Evolutionary conservation across 2,888 invertebrate species (phyloP).

Genomic region (Ommatoiulus sabulosus): DNA sequence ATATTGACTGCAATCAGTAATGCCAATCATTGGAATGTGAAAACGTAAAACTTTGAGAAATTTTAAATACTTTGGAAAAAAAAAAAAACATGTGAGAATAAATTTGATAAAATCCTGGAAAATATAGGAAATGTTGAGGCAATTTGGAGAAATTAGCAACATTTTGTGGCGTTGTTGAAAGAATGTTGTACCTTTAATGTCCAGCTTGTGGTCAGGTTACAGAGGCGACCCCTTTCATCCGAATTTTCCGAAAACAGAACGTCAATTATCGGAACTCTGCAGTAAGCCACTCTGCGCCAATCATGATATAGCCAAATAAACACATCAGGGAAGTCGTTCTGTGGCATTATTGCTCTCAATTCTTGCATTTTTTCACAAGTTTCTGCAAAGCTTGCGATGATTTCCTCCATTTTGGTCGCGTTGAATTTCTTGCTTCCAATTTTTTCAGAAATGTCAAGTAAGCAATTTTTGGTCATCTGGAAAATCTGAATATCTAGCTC

Average conservation of each 20-base stretch:
- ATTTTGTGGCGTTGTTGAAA: background rate
- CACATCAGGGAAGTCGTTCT: constrained; percentile 52
- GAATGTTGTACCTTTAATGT: constrained; percentile 10
- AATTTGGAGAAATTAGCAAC: background rate
- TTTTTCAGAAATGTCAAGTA: background rate
- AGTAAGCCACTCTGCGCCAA: constrained; percentile 20
- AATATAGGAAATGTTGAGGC: no score
- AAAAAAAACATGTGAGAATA: no score
- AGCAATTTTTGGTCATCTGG: background rate
- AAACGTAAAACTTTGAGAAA: no score
- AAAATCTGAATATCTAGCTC: constrained; percentile 7
- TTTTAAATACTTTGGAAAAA: no score
- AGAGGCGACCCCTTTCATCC: background rate
- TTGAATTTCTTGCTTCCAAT: background rate
- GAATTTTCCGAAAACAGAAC: constrained; percentile 28
- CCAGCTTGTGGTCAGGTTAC: background rate
- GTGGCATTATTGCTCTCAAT: background rate
- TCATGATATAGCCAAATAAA: constrained; percentile 48
- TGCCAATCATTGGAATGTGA: no score
- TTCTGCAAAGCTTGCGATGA: background rate
- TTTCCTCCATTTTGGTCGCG: background rate
- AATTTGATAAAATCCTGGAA: no score
- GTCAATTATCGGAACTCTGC: constrained; percentile 42
- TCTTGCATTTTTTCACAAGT: background rate
- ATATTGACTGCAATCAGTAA: no score